A percentile compares a stretch with the other conserved stretches of the same genome.
phyloP scores from a whole-genome alignment of 2,113 vertebrate genomes.

The Accipiter cooperii region DNA sequence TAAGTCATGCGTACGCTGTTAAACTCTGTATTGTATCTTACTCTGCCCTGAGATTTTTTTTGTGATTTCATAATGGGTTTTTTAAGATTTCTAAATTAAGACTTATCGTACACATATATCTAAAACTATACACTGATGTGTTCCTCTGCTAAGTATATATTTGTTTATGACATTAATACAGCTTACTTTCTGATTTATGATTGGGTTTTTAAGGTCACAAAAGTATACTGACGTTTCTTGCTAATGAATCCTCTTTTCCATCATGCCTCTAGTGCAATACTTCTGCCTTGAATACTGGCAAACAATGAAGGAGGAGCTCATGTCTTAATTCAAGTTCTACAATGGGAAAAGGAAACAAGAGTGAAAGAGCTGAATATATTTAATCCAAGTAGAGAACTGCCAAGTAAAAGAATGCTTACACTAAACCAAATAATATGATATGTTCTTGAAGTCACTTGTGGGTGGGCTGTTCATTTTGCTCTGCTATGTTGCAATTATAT shows the following conservation, averaged over 20 bases:
- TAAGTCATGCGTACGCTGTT: not conserved
- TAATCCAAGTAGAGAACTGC: not conserved
- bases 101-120: not conserved
- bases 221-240: not conserved
- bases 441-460: not conserved
- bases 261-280: not conserved
- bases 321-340: slow-evolving; percentile 18
- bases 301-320: not conserved
- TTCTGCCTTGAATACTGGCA: not conserved
- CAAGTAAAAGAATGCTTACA: not conserved
- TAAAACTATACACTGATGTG: not conserved
- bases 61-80: not conserved
- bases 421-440: not conserved
- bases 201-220: not conserved
- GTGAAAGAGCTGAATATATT: not conserved
- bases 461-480: not conserved
- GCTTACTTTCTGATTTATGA: not conserved
- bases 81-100: not conserved
- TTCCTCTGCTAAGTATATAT: not conserved
- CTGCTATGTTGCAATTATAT: not conserved
- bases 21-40: not conserved
- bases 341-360: not conserved
- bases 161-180: not conserved
- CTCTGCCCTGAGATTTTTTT: not conserved
- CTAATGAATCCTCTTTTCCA: not conserved